Evolutionary conservation across 1,140 invertebrate genomes (phyloP).

Genomic region (Phthorimaea operculella): DNA sequence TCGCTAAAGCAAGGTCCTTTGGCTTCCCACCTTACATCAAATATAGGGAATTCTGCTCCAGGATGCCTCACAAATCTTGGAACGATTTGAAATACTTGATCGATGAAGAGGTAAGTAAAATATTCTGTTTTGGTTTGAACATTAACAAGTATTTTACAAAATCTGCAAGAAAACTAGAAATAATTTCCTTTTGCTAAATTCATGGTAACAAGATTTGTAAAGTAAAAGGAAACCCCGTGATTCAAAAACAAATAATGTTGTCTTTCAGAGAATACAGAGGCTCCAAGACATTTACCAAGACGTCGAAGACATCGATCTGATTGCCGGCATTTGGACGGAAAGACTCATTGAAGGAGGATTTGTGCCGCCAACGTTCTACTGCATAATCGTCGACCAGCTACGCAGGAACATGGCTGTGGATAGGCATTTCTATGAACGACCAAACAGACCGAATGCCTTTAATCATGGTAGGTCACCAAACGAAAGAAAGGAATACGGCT

Average conservation of each 20-base stretch:
- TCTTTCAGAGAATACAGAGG: constrained; percentile 41
- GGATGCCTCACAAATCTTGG: constrained; percentile 29
- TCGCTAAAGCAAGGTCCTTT: constrained; percentile 40
- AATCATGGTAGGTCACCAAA: constrained; percentile 8
- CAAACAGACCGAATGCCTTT: constrained; percentile 18
- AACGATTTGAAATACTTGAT: constrained; percentile 37
- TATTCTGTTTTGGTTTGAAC: too few relatives aligned
- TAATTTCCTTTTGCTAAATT: too few relatives aligned
- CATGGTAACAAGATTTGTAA: too few relatives aligned
- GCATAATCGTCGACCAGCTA: constrained; percentile 18
- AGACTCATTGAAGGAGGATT: constrained; percentile 7
- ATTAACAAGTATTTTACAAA: too few relatives aligned
- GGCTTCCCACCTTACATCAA: constrained; percentile 43
- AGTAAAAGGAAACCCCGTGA: too few relatives aligned
- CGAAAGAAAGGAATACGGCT: too few relatives aligned
- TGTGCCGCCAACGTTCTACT: constrained; percentile 19
- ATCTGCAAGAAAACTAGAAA: too few relatives aligned
- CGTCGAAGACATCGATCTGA: constrained; percentile 43
- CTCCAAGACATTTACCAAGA: constrained; percentile 36
- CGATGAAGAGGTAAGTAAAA: constrained; percentile 37
- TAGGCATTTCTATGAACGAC: constrained; percentile 25
- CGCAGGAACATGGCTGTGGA: constrained; percentile 16
- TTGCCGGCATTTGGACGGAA: constrained; percentile 23
- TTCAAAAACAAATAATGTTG: too few relatives aligned
- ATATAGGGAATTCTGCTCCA: constrained; percentile 36